These are phyloP conservation scores for Caenorhabditis angaria DNA, from an alignment of 2,888 invertebrate species.

Conservation along the genomic window DNA sequence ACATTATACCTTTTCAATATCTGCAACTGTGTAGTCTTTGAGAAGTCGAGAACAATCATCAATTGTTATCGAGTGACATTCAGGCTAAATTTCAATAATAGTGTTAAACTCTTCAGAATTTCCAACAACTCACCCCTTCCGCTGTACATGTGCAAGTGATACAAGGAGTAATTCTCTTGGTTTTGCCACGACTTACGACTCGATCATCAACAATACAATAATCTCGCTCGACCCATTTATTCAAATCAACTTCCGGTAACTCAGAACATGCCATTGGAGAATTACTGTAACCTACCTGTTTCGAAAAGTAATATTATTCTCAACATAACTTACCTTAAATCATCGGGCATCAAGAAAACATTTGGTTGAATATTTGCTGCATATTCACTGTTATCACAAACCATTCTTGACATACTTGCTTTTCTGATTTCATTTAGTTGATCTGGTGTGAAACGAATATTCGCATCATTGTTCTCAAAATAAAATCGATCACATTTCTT, in stretches of 20 bases:
- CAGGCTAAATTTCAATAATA: too few relatives aligned
- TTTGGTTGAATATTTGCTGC: conserved; percentile 84
- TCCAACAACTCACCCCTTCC: too few relatives aligned
- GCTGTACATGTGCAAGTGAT: conserved; percentile 72
- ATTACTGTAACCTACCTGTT: conserved; percentile 65
- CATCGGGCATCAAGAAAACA: conserved; percentile 84
- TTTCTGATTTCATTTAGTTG: conserved; percentile 87
- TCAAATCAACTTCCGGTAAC: conserved; percentile 64
- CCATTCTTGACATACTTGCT: conserved; percentile 83
- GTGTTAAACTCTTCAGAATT: too few relatives aligned
- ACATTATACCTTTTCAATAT: conserved; percentile 24
- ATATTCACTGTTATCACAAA: conserved; percentile 82
- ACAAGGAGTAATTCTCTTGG: conserved; percentile 70
- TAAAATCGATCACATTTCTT: conserved; percentile 91
- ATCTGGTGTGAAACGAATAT: conserved; percentile 70
- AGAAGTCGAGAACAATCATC: conserved; percentile 42
- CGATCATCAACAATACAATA: conserved; percentile 71
- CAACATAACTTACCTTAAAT: conserved; percentile 61
- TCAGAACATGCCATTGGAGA: conserved; percentile 69
- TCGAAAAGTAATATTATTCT: too few relatives aligned
- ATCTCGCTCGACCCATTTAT: conserved; percentile 71
- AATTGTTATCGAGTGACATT: conserved; percentile 70
- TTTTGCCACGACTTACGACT: conserved; percentile 68
- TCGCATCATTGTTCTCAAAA: conserved; percentile 77
- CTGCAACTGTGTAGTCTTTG: conserved; percentile 21